Percentiles rank a stretch among this genome's conserved stretches.
Conservation (phyloP, 2,113 vertebrate species). For the Martes martes region DNA sequence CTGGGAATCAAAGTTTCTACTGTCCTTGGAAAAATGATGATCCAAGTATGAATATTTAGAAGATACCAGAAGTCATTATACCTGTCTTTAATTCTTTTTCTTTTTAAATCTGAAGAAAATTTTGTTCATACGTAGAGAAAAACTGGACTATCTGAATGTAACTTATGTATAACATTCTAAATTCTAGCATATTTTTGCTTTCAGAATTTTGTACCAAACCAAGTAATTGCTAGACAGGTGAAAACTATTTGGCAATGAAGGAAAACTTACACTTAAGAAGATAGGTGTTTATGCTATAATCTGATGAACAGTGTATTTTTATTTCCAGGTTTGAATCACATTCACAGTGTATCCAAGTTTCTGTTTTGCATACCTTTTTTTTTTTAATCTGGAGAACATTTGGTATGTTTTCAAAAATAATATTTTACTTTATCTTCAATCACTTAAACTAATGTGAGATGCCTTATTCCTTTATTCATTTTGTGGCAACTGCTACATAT, state of each 20-base stretch:
- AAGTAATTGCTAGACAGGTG: background rate
- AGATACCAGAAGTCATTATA: background rate
- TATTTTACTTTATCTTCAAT: background rate
- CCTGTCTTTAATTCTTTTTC: background rate
- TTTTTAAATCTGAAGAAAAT: conserved; percentile 10
- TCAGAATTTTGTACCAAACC: background rate
- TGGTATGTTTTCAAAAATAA: background rate
- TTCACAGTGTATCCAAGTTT: background rate
- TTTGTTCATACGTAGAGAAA: background rate
- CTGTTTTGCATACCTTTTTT: background rate
- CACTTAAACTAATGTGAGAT: background rate
- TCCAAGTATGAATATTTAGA: conserved; percentile 44
- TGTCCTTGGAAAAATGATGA: conserved; percentile 35
- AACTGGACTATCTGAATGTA: background rate
- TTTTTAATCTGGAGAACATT: background rate
- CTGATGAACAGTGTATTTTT: background rate
- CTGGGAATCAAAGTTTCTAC: background rate
- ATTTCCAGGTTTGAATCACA: background rate
- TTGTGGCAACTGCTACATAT: background rate
- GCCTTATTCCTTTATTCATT: background rate
- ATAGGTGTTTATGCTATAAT: background rate
- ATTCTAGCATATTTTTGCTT: conserved; percentile 5
- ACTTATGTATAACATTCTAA: background rate
- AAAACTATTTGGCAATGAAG: background rate
- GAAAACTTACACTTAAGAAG: background rate